Base-by-base conservation (phyloP, 2,113 vertebrate genomes). In the Rousettus leschenaultii region DNA sequence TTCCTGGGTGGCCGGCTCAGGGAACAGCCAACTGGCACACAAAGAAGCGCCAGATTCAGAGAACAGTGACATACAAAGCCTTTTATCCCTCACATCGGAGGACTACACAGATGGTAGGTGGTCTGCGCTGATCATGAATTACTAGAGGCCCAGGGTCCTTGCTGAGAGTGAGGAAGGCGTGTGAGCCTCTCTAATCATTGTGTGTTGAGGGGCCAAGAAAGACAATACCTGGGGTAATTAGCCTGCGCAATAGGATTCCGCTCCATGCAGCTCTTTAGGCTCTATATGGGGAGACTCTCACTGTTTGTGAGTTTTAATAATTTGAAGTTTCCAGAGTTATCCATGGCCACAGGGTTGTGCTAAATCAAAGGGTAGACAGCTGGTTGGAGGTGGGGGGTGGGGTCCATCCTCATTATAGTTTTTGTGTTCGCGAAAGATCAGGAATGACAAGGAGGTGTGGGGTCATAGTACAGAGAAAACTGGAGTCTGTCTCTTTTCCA, bases 11-110 rank as follows among this genome's bases (percentile, higher is more conserved):
- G 98, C 99, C 78, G 99, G 99, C 97, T 99, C 99, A 98, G 98
- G 98, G 98, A 68, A 97, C 98, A 85, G 99, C 98, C 94, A 97
- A 96, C 94, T 98, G 97, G 71, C 96, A 96, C 96, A 98, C 98
- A 97, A 99, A 98, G 98, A 99, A 97, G 95, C 99, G n/a, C 97
- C 99, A 95, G 99, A 99, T 98, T 99, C 99, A 26, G 99, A 99
- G 98, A 99, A 98, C 98, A 99, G 99, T 89, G 99, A 99, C 98
- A 99, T 99, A 98, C 99, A 99, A 98, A 99, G 99, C 98, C 99
- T 99, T 98, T 98, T 99, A 94, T 99, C 99, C 24, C 99, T 99
- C 95, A 98, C 99, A 74, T 99, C 99, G 71, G 99, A 99, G 96
- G 99, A 99, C 28, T 99, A 99, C 97, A 99, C 99, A 97, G 99